Base-by-base conservation (phyloP, 2,797 vertebrate species). In the Sphaeramia orbicularis region DNA sequence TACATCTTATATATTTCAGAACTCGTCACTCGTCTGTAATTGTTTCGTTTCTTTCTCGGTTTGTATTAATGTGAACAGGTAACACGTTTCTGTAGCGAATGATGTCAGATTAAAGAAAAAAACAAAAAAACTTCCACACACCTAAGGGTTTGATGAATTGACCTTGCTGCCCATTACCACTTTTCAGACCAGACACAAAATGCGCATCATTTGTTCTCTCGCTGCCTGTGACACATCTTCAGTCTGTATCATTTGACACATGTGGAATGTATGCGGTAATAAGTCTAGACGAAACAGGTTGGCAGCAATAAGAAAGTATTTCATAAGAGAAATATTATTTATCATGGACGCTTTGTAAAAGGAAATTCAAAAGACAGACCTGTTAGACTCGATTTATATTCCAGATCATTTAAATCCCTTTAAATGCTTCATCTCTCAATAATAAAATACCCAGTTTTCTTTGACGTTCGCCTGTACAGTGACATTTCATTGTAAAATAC, bases 201-300 rank as follows among this genome's bases (percentile, higher is more conserved):
- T 68, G 68, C 43, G 38, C 78, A 47, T 80, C 73, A 61, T 83
- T 74, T 76, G 54, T 82, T 50, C 65, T 64, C 21, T 65, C 37
- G 55, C 27, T 59, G 57, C 60, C 59, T 59, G 57, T 51, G 54
- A 76, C 71, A 55, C 36, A 47, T 64, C 66, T 65, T 63, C 50
- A 68, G 38, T 59, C 36, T 43, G 35, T 24, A 14, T 70, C 21
- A 70, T 65, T 15, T 81, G 61, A 76, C 67, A 76, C 66, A 44
- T 57, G 43, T 71, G 49, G 30, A 59, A 69, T 76, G n/a, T 19
- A 48, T 41, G 19, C 47, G 56, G 64, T 83, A 81, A 61, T 73
- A 71, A 53, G 10, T 76, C 63, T 54, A 47, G 19, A 59, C 4
- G 7, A 30, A 78, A 65, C 41, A 14, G 55, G 1, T 43, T 62